Conservation (phyloP, 2,888 invertebrate species). For the Epicampocera succincta region DNA sequence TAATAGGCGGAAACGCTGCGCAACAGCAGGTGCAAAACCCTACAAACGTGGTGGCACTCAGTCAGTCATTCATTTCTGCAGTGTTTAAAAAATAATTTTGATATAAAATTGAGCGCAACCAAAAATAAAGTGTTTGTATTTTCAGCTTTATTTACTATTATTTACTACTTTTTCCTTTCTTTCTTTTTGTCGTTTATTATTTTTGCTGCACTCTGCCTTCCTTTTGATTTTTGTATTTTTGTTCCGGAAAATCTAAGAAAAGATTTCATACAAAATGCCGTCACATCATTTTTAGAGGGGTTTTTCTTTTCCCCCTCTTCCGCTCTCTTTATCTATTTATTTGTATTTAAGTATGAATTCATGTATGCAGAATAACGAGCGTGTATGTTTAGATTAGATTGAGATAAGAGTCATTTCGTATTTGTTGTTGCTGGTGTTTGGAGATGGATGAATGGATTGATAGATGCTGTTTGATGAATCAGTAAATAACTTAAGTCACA, state of each 20-base stretch:
- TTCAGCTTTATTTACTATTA: slow-evolving; percentile 47
- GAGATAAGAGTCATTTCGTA: slow-evolving; percentile 55
- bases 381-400: slow-evolving; percentile 41
- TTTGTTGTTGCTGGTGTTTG: slow-evolving; percentile 13
- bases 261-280: slow-evolving; percentile 52
- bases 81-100: slow-evolving; percentile 60
- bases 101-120: slow-evolving; percentile 67
- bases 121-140: slow-evolving; percentile 57
- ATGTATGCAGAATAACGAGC: background rate
- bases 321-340: background rate
- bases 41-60: background rate
- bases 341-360: slow-evolving; percentile 4
- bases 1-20: slow-evolving; percentile 4
- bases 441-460: slow-evolving; percentile 4
- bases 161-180: slow-evolving; percentile 29
- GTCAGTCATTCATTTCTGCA: slow-evolving; percentile 23
- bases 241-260: slow-evolving; percentile 42
- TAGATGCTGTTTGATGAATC: slow-evolving; percentile 24
- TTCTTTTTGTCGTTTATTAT: slow-evolving; percentile 44
- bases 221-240: slow-evolving; percentile 26
- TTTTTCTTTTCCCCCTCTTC: slow-evolving; percentile 11
- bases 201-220: slow-evolving; percentile 11
- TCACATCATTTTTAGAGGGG: slow-evolving; percentile 42
- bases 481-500: slow-evolving; percentile 30
- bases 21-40: slow-evolving; percentile 13